A percentile compares a stretch with the other conserved stretches of the same genome.
These are phyloP conservation scores for Mesitornis unicolor DNA, from an alignment of 2,113 vertebrate species.

Conservation along the genomic window DNA sequence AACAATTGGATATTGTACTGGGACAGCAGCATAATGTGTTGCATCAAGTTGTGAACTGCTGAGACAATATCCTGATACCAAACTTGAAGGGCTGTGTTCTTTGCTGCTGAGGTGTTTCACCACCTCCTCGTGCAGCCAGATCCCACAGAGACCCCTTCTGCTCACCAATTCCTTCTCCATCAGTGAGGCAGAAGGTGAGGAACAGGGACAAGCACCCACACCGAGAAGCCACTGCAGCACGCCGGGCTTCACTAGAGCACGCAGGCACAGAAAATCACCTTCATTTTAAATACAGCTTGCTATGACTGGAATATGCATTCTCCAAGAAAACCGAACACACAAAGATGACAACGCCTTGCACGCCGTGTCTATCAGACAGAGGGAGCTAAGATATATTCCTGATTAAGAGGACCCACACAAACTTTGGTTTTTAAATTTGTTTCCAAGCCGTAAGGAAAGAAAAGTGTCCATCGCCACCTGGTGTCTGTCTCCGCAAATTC, in stretches of 20 bases:
- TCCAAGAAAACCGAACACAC: neutral
- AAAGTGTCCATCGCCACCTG: neutral
- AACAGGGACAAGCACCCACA: neutral
- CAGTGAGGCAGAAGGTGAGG: neutral
- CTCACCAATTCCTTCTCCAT: neutral
- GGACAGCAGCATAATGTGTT: neutral
- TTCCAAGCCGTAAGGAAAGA: neutral
- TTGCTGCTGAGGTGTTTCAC: neutral
- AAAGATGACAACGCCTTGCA: fast-evolving
- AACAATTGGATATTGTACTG: neutral
- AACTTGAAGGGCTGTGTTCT: neutral
- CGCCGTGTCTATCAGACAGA: fast-evolving
- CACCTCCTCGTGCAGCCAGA: neutral
- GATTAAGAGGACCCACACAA: neutral
- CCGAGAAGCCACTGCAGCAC: neutral
- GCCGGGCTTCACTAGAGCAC: fast-evolving
- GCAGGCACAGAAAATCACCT: neutral
- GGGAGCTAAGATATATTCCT: neutral
- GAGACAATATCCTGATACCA: neutral
- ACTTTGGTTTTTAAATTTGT: neutral
- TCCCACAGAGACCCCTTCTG: neutral
- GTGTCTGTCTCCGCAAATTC: neutral
- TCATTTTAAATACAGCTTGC: neutral
- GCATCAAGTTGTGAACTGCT: neutral
- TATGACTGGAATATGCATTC: fast-evolving